Evolutionary conservation across 2,797 vertebrate genomes (phyloP).

Genomic region (Diglossa cyanea): DNA sequence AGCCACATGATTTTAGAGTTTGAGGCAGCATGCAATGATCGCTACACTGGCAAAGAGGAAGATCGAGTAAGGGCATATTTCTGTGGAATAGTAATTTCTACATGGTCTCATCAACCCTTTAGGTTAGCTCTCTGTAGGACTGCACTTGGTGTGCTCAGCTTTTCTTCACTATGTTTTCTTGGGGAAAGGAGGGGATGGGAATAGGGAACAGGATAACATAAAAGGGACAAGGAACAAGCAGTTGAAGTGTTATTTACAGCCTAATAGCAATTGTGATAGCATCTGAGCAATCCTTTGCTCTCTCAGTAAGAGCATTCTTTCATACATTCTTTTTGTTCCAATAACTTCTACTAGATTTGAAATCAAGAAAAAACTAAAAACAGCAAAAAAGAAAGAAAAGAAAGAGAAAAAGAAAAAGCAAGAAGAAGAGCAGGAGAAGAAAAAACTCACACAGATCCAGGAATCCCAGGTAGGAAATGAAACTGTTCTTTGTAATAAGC

Average conservation of each 20-base stretch:
- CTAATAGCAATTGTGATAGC: neutral
- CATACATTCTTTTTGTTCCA: neutral
- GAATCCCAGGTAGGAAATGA: slow-evolving; percentile 90
- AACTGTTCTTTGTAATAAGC: neutral
- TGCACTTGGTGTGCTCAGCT: neutral
- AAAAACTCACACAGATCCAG: slow-evolving; percentile 92
- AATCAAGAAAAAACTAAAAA: slow-evolving; percentile 99
- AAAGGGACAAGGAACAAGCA: neutral
- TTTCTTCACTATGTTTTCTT: neutral
- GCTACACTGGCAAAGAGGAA: neutral
- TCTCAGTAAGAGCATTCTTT: neutral
- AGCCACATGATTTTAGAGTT: neutral
- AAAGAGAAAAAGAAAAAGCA: slow-evolving; percentile 99
- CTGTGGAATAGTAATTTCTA: neutral
- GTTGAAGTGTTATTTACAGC: neutral
- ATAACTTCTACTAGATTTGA: slow-evolving; percentile 85
- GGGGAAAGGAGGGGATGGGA: neutral
- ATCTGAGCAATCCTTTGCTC: neutral
- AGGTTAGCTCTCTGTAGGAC: neutral
- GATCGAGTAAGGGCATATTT: neutral
- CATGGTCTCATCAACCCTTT: neutral
- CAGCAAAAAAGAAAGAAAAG: slow-evolving; percentile 97
- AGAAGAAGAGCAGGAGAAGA: slow-evolving; percentile 96
- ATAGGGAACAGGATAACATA: neutral
- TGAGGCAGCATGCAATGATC: neutral